Percentiles rank a stretch among this genome's conserved stretches.
phyloP scores from a whole-genome alignment of 2,797 vertebrate species.

The Acrossocheilus wenchowensis region DNA sequence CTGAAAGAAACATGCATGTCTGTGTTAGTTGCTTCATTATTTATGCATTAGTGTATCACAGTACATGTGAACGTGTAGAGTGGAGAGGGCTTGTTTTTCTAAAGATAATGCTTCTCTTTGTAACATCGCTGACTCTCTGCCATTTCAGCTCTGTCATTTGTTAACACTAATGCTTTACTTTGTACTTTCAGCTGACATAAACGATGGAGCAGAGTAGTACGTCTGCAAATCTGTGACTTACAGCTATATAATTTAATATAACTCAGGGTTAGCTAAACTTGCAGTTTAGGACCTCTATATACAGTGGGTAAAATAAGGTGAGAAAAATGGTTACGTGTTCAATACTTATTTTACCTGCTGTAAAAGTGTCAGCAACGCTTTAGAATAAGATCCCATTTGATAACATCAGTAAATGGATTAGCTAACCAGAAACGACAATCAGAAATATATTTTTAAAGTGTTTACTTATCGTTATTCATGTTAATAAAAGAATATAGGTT shows the following conservation, averaged over 20 bases:
- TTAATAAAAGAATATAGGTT: not conserved
- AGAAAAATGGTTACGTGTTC: too few species aligned
- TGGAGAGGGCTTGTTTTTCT: not conserved
- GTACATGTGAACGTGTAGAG: not conserved
- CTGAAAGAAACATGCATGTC: not conserved
- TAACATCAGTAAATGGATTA: not conserved
- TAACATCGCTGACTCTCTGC: not conserved
- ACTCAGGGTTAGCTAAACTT: not conserved
- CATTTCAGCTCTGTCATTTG: not conserved
- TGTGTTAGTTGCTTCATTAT: not conserved
- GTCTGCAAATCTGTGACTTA: not conserved
- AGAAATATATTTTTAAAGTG: not conserved
- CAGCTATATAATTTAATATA: not conserved
- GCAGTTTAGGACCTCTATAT: not conserved
- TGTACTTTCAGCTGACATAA: slow-evolving; percentile 12
- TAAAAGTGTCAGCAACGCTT: not conserved
- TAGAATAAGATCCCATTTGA: not conserved
- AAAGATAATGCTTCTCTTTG: slow-evolving; percentile 13
- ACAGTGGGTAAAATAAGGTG: too few species aligned
- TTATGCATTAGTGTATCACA: not conserved
- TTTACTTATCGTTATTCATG: not conserved
- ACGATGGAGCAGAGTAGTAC: not conserved
- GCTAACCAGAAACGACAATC: not conserved
- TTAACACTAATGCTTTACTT: slow-evolving; percentile 3
- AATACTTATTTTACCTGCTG: too few species aligned